Percentiles rank a stretch among this genome's conserved stretches.
Conservation (phyloP, 23 tunicate species). For the Ciona savignyi region DNA sequence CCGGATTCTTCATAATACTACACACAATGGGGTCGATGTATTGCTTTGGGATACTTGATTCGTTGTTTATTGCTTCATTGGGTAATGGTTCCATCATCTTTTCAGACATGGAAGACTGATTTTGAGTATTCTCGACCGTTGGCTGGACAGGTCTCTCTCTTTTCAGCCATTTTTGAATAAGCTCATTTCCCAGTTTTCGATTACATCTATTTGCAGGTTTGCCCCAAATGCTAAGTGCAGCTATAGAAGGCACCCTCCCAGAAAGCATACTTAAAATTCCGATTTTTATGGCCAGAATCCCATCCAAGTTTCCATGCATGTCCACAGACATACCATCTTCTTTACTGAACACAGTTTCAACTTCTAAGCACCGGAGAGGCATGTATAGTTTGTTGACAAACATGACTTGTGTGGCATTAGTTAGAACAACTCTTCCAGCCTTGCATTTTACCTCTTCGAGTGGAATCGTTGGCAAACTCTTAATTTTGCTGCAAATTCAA, state of each 20-base stretch:
- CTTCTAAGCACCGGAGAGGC: not conserved
- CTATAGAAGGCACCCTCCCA: constrained; percentile 67
- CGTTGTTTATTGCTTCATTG: not conserved
- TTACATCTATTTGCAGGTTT: constrained; percentile 18
- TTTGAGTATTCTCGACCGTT: too few species aligned
- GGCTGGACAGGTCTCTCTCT: not conserved
- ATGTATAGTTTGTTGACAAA: constrained; percentile 21
- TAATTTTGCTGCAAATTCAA: constrained; percentile 9
- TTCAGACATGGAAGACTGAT: too few species aligned
- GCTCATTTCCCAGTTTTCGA: constrained; percentile 3
- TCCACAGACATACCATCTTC: not conserved
- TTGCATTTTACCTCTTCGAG: not conserved
- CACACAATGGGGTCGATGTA: constrained; percentile 56
- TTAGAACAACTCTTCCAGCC: constrained; percentile 3
- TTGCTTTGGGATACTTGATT: constrained; percentile 13
- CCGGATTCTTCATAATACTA: constrained; percentile 44
- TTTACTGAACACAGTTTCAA: not conserved
- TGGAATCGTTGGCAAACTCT: too few species aligned
- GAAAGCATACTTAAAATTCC: constrained; percentile 41
- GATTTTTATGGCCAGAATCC: constrained; percentile 40
- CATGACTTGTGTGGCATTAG: not conserved
- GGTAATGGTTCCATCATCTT: too few species aligned
- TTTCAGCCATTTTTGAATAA: constrained; percentile 15
- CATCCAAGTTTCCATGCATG: constrained; percentile 27
- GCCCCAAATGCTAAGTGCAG: constrained; percentile 37